Base-by-base conservation (phyloP, 2,888 invertebrate genomes). In the Polyommatus icarus region DNA sequence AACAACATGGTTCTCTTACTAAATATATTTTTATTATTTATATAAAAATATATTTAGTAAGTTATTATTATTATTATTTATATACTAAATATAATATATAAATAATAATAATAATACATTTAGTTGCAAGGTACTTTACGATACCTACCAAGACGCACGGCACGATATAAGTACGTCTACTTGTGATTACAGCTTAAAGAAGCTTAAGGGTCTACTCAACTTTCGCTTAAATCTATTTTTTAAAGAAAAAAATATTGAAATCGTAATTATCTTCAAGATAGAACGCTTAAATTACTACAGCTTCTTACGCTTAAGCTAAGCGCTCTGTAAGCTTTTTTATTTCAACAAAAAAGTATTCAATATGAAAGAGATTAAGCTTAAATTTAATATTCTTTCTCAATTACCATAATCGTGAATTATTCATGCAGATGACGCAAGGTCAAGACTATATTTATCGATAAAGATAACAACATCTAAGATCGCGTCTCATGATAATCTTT, bases 331-430 rank as follows among this genome's bases (percentile, higher is more conserved):
- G 4, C 67, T 24, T 29, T 29, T 67, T 67, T 20, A 20, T 67
- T 67, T 20, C 29, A 67, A 15, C 6, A 32, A 29, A 67, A 32
- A 67, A 12, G 20, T 29, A 67, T 32, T 32, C 1, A 29, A 67
- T 7, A 67, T 24, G 24, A 61, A 24, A 24, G 24, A 29, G 67
- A 67, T 67, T 67, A 29, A 1, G 12, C 29, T 29, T 67, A 15
- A 32, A 15, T 67, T 67, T 29, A 6, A 67, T 29, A 67, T 32
- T 67, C 67, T 29, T 67, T 67, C 67, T 32, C 29, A 29, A 67
- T 67, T 67, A 32, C 18, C 67, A 67, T 67, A 29, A 67, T 67
- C 20, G 6, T 67, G 29, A 67, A 67, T 67, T 18, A 67, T 67
- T 67, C 67, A 29, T 67, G 29, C 15, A 67, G 67, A 29, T 15